These are phyloP conservation scores for Malaclemys terrapin DNA, from an alignment of 2,113 vertebrate genomes.

Conservation along the genomic window DNA sequence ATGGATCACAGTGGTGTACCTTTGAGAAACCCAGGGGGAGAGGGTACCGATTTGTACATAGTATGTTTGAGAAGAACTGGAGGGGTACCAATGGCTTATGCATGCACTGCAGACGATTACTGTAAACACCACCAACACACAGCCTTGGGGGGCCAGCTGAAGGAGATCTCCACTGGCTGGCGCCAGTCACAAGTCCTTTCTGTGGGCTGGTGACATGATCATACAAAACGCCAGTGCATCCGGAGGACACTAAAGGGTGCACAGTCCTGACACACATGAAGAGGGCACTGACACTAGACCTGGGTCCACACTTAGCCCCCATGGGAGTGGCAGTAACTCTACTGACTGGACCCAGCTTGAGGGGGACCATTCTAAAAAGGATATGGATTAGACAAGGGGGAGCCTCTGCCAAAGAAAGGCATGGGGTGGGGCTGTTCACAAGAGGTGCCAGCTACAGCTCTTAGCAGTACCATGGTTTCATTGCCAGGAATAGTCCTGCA, in stretches of 20 bases:
- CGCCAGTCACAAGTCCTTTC: constrained; percentile 12
- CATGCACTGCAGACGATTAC: constrained; percentile 71
- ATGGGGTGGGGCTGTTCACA: constrained; percentile 21
- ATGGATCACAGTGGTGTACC: background rate
- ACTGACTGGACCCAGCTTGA: background rate
- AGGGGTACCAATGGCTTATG: constrained; percentile 59
- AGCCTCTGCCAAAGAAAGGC: constrained; percentile 21
- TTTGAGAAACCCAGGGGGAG: constrained; percentile 62
- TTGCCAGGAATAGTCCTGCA: constrained; percentile 65
- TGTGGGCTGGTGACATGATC: background rate
- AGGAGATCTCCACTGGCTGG: constrained; percentile 36
- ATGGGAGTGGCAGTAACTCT: background rate
- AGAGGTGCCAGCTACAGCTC: constrained; percentile 30
- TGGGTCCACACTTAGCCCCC: background rate
- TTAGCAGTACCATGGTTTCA: constrained; percentile 58
- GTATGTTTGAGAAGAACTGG: constrained; percentile 66
- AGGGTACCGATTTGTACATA: constrained; percentile 50
- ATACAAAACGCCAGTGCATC: constrained; percentile 9
- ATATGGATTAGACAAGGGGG: constrained; percentile 21
- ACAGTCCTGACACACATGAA: background rate
- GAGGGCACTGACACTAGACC: background rate
- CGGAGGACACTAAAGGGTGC: background rate
- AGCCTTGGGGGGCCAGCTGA: too few species aligned
- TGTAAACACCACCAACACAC: constrained; percentile 67
- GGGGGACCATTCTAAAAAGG: background rate